Percentiles rank a stretch among this genome's conserved stretches.
These are phyloP conservation scores for Lymantria monacha DNA, from an alignment of 2,888 invertebrate genomes.

Conservation along the genomic window DNA sequence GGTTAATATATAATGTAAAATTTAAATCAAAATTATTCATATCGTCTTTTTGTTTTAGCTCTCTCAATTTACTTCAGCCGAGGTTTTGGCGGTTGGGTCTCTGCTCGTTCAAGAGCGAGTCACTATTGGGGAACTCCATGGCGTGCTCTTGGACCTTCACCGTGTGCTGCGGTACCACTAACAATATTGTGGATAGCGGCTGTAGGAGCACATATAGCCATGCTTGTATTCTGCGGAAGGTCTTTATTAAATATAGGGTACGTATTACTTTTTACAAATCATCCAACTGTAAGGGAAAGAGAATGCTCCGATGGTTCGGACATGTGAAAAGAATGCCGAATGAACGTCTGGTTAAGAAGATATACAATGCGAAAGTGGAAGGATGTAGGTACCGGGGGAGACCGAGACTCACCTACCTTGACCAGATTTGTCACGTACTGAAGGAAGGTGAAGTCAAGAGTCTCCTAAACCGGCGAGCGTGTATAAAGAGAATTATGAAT, in stretches of 20 bases:
- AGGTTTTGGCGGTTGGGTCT: slow-evolving; percentile 73
- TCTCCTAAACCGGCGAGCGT: too few relatives aligned
- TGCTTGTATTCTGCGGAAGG: slow-evolving; percentile 66
- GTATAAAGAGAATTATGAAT: too few relatives aligned
- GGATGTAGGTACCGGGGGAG: too few relatives aligned
- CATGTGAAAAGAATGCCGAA: too few relatives aligned
- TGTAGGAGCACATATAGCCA: slow-evolving; percentile 59
- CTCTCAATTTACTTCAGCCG: slow-evolving; percentile 75
- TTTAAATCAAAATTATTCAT: not conserved
- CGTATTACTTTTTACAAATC: slow-evolving; percentile 19
- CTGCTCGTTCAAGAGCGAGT: slow-evolving; percentile 55
- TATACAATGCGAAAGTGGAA: too few relatives aligned
- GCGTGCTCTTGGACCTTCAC: slow-evolving; percentile 71
- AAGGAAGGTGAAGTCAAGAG: too few relatives aligned
- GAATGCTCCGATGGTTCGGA: too few relatives aligned
- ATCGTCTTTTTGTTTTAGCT: slow-evolving; percentile 49
- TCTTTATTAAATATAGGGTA: slow-evolving; percentile 71
- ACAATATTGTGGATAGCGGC: slow-evolving; percentile 66
- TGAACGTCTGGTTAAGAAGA: too few relatives aligned
- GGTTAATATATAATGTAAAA: too few relatives aligned
- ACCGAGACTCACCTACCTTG: too few relatives aligned
- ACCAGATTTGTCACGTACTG: too few relatives aligned
- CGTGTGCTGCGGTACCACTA: slow-evolving; percentile 68
- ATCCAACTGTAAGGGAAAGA: not conserved
- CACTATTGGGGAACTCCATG: slow-evolving; percentile 67